Base-by-base conservation (phyloP, 2,888 invertebrate species). In the Drosophila pseudotakahashii region DNA sequence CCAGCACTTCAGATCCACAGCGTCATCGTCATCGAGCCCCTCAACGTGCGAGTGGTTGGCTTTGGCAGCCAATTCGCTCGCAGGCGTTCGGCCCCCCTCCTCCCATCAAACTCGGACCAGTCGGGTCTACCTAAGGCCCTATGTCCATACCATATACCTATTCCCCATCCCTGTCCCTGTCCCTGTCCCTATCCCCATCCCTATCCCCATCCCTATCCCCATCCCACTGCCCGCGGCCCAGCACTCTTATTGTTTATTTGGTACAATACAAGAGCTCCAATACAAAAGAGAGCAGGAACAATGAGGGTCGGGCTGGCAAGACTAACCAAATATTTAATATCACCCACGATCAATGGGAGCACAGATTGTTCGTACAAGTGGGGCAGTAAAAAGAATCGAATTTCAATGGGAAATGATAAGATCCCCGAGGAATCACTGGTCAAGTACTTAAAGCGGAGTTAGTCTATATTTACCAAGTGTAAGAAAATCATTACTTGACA, bases 201-300 rank as follows among this genome's bases (percentile, higher is more conserved):
- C 54, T n/a, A n/a, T n/a, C n/a, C n/a, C n/a, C n/a, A 37, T 37
- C 16, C 30, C 48, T 42, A 26, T 36, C 51, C 30, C 48, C 52
- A 48, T 23, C 51, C 36, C 54, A 51, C 73, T 44, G 37, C 48
- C 34, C 51, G n/a, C 14, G 32, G 44, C 58, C 59, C 39, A 34
- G 23, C 42, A 58, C 58, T 79, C 58, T 61, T 42, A 74, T 81
- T 87, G 81, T 87, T 84, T 78, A 71, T 73, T 63, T 61, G 54
- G 71, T 68, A 71, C 79, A 82, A 85, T 70, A 68, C 78, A 57
- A 73, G 58, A 69, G 78, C 44, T 68, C 63, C 59, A 45, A 64
- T 63, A 84, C 88, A 87, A 81, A 78, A 60, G 77, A 75, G 79
- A 71, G 51, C 74, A 76, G 71, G 66, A 81, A 85, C 79, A 81